These are phyloP conservation scores for Autographa pulchrina DNA, from an alignment of 2,888 invertebrate genomes.

Conservation along the genomic window DNA sequence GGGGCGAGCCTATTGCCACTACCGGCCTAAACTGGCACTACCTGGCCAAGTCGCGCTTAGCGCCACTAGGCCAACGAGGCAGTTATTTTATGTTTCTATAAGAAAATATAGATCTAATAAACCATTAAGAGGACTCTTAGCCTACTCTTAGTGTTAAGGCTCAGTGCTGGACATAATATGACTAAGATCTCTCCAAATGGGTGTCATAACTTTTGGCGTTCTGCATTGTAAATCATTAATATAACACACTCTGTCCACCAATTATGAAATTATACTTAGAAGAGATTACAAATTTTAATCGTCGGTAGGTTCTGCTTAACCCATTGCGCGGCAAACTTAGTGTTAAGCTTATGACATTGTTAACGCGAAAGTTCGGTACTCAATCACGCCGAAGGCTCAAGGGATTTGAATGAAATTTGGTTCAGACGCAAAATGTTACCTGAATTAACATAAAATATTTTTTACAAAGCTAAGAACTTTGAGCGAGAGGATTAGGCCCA, in stretches of 20 bases:
- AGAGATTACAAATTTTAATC: not conserved
- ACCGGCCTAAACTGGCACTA: too few relatives aligned
- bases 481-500: not conserved
- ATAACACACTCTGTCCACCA: too few relatives aligned
- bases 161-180: not conserved
- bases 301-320: not conserved
- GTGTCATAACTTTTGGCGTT: not conserved
- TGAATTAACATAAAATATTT: conserved; percentile 3
- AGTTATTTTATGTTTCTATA: too few relatives aligned
- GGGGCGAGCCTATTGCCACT: too few relatives aligned
- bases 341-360: not conserved
- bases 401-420: conserved; percentile 4
- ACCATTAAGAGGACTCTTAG: too few relatives aligned
- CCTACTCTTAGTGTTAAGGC: too few relatives aligned
- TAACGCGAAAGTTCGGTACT: not conserved
- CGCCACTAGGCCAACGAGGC: too few relatives aligned
- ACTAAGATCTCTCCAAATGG: not conserved
- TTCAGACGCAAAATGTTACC: not conserved
- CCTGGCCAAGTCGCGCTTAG: too few relatives aligned
- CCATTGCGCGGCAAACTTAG: not conserved
- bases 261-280: not conserved
- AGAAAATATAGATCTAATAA: too few relatives aligned
- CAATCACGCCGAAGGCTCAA: conserved; percentile 7
- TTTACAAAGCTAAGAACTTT: conserved; percentile 7
- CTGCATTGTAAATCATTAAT: too few relatives aligned